Evolutionary conservation across 2,888 invertebrate genomes (phyloP), one percentile per base, ranked within the genome.

Genomic region (Teinopalpus imperialis): DNA sequence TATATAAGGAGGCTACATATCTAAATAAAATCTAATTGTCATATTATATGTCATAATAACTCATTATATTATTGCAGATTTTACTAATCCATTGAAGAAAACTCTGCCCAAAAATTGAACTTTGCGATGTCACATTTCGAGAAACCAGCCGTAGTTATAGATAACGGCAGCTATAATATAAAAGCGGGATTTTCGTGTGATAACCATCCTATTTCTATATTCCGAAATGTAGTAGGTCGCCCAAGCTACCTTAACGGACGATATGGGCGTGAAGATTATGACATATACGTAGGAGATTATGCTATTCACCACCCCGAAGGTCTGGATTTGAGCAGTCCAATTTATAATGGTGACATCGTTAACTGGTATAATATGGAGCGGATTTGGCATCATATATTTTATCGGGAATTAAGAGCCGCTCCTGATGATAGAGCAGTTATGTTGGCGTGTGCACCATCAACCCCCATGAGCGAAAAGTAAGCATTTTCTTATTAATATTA

Each of bases 301-400:
- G 77, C 81, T 0, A 32, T 73, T 0, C 52, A 50, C 0, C 60
- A 53, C 8, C 47, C 45, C 0, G 59, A 69, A 3, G 78, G 77
- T 1, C 48, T 75, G 14, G 77, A 81, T 2, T 30, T 83, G 0
- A 59, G 30, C 42, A 53, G 52, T 1, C 86, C 86, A 0, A 66
- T 87, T 0, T 55, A 53, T 2, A 58, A 59, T 0, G 85, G 87
- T 0, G 59, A 54, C 6, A 78, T 86, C 3, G 67, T 66, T 0
- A 72, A 85, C 24, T 87, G 87, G 87, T 82, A 87, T 41, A 71
- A 87, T 31, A 81, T 86, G 73, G 86, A 87, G 55, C 61, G 85
- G 16, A 59, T 86, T 13, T 81, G 85, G 77, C 82, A 86, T 40
- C 75, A 85, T 41, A 52, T 75, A 2, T 74, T 74, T 43, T 87